These are phyloP conservation scores for Hydropsyche tenuis DNA, from an alignment of 1,140 invertebrate species.

Conservation along the genomic window DNA sequence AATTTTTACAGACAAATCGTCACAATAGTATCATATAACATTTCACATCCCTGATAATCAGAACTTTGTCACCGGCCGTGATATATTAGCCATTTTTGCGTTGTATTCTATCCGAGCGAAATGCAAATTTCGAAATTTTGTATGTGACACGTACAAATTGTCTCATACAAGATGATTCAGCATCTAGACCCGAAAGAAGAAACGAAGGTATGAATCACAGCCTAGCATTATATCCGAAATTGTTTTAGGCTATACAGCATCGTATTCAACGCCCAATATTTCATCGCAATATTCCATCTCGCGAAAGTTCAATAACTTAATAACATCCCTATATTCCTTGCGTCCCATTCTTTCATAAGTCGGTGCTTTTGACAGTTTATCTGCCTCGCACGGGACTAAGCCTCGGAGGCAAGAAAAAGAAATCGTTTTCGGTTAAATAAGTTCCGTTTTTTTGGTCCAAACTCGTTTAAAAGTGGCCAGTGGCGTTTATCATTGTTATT, in stretches of 20 bases:
- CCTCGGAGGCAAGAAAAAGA: slow-evolving; percentile 1
- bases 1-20: neutral
- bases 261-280: too few relatives aligned
- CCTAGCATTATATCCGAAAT: neutral
- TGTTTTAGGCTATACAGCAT: too few relatives aligned
- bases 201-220: slow-evolving; percentile 8
- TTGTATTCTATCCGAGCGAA: neutral
- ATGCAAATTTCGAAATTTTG: slow-evolving; percentile 19
- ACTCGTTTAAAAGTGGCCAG: slow-evolving; percentile 43
- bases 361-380: slow-evolving; percentile 6
- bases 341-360: neutral
- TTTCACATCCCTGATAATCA: neutral
- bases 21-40: neutral
- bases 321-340: too few relatives aligned
- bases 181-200: neutral
- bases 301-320: too few relatives aligned
- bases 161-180: slow-evolving; percentile 2
- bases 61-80: neutral
- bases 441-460: slow-evolving; percentile 14
- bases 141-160: slow-evolving; percentile 19
- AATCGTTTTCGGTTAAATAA: slow-evolving; percentile 27
- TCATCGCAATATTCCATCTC: too few relatives aligned
- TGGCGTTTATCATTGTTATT: slow-evolving; percentile 50
- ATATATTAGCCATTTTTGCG: too few relatives aligned
- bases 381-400: neutral